phyloP scores from a whole-genome alignment of 2,888 invertebrate species.

The Ethmia dodecea region DNA sequence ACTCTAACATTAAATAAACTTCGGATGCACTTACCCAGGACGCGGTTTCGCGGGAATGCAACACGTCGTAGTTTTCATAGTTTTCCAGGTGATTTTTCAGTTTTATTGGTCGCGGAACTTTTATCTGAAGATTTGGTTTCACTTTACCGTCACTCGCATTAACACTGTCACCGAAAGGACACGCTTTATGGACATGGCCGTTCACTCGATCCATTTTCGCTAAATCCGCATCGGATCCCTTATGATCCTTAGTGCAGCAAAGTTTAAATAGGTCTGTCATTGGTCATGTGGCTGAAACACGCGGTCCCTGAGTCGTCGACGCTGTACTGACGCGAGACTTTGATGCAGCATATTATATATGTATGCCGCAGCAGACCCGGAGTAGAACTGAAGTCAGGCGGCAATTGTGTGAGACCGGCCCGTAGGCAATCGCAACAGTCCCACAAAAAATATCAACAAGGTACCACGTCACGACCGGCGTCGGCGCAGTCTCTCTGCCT shows the following conservation, averaged over 20 bases:
- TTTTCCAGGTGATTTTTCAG: conserved; percentile 46
- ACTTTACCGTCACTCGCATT: conserved; percentile 34
- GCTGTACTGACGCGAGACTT: conserved; percentile 31
- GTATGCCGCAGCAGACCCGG: conserved; percentile 41
- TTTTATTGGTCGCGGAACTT: conserved; percentile 57
- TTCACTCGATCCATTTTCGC: conserved; percentile 39
- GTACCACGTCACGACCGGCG: conserved; percentile 33
- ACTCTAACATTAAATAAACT: too few species aligned
- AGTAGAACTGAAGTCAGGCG: conserved; percentile 36
- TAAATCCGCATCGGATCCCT: conserved; percentile 24
- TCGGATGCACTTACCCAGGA: too few species aligned
- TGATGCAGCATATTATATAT: conserved; percentile 52
- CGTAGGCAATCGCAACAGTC: conserved; percentile 28
- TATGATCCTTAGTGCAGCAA: conserved; percentile 31
- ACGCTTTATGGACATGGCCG: conserved; percentile 34
- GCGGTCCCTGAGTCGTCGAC: conserved; percentile 10
- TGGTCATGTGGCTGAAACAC: conserved; percentile 14
- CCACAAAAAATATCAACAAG: conserved; percentile 51
- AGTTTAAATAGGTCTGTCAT: conserved; percentile 38
- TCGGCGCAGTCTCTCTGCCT: conserved; percentile 12
- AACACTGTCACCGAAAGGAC: conserved; percentile 47
- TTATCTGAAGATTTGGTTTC: conserved; percentile 52
- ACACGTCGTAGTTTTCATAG: conserved; percentile 48
- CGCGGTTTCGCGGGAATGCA: too few species aligned
- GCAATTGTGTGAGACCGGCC: conserved; percentile 40